A percentile compares a stretch with the other conserved stretches of the same genome.
Conservation (phyloP, 2,888 invertebrate genomes). For the Agelastica alni region DNA sequence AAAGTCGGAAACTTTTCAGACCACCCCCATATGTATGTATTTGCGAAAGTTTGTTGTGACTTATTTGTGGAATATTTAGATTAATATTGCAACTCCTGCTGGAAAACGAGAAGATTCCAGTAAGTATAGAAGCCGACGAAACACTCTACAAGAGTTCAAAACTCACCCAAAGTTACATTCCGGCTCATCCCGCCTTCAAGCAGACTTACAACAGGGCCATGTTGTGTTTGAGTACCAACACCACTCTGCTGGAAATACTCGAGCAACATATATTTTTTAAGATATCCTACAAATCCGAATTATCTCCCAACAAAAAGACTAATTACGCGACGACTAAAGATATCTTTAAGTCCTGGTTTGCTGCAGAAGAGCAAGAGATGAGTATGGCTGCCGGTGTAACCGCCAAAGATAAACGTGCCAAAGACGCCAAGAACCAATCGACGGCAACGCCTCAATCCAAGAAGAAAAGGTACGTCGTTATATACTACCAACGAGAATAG, state of each 20-base stretch:
- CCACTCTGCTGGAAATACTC: constrained; percentile 74
- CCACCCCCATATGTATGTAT: too few relatives aligned
- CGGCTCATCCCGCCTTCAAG: constrained; percentile 72
- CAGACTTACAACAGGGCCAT: constrained; percentile 74
- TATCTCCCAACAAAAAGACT: constrained; percentile 33
- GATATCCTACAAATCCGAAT: constrained; percentile 42
- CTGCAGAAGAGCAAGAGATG: constrained; percentile 57
- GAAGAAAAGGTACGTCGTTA: constrained; percentile 52
- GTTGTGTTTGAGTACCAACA: constrained; percentile 74
- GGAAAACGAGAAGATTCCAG: constrained; percentile 82
- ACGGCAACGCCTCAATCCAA: constrained; percentile 52
- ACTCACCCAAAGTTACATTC: constrained; percentile 50
- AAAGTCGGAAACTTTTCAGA: too few relatives aligned
- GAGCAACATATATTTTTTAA: constrained; percentile 63
- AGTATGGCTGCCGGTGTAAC: constrained; percentile 85
- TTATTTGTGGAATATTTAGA: background rate
- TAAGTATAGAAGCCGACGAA: constrained; percentile 66
- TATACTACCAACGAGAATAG: too few relatives aligned
- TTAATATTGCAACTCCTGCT: constrained; percentile 63
- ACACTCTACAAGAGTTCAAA: constrained; percentile 53
- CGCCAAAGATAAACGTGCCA: constrained; percentile 86
- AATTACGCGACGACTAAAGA: constrained; percentile 37
- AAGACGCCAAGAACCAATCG: constrained; percentile 74
- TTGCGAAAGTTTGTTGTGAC: too few relatives aligned
- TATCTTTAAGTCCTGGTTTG: constrained; percentile 54